phyloP scores from a whole-genome alignment of 2,888 invertebrate genomes.

The Fissipunctia ypsillon region DNA sequence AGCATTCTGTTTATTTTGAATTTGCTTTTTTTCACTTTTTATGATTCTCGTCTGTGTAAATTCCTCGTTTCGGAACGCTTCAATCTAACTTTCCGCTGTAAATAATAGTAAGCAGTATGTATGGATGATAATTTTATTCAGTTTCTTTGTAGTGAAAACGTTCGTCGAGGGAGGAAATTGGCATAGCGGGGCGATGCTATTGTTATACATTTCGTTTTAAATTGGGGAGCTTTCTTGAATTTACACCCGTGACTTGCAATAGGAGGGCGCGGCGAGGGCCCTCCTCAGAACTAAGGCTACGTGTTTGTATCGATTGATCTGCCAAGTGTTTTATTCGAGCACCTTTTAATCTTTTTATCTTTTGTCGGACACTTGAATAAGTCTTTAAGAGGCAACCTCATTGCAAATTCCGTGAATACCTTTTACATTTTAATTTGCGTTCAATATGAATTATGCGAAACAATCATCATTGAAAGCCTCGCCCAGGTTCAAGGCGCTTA shows the following conservation, averaged over 20 bases:
- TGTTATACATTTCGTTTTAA: slow-evolving; percentile 89
- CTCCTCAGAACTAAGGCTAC: slow-evolving; percentile 64
- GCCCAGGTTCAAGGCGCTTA: slow-evolving; percentile 70
- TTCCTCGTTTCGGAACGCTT: slow-evolving; percentile 71
- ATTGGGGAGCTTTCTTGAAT: slow-evolving; percentile 90
- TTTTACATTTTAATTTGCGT: slow-evolving; percentile 75
- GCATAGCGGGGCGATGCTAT: slow-evolving; percentile 86
- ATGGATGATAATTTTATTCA: slow-evolving; percentile 86
- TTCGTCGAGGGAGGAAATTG: slow-evolving; percentile 87
- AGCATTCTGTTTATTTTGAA: slow-evolving; percentile 73
- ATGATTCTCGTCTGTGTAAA: slow-evolving; percentile 65
- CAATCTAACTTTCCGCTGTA: slow-evolving; percentile 76
- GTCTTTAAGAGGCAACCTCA: slow-evolving; percentile 67
- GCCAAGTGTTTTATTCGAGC: slow-evolving; percentile 71
- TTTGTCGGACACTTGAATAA: slow-evolving; percentile 70
- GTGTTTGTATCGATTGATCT: slow-evolving; percentile 79
- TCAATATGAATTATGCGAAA: slow-evolving; percentile 78
- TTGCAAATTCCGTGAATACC: slow-evolving; percentile 66
- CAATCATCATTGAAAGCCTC: slow-evolving; percentile 78
- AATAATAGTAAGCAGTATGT: slow-evolving; percentile 76
- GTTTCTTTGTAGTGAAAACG: slow-evolving; percentile 84
- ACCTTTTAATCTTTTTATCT: slow-evolving; percentile 68
- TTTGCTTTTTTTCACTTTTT: slow-evolving; percentile 64
- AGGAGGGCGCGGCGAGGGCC: slow-evolving; percentile 79
- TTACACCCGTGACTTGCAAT: slow-evolving; percentile 89